phyloP scores from a whole-genome alignment of 1,140 invertebrate species.

The Magallana angulata region DNA sequence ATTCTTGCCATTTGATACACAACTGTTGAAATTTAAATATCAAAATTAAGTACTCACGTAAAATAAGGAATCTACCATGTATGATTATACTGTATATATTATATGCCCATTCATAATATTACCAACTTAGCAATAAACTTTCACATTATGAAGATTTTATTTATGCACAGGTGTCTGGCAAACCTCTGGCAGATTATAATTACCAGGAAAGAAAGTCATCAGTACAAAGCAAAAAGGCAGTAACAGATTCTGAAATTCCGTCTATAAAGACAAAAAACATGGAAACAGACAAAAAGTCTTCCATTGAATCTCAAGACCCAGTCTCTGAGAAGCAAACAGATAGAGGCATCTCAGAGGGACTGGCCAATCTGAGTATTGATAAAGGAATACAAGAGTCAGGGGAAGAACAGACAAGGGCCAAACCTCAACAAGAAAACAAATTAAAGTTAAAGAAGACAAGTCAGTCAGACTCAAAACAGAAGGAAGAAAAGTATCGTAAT shows the following conservation, averaged over 20 bases:
- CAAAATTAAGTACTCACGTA: too few species aligned
- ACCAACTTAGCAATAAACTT: too few species aligned
- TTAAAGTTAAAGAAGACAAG: slow-evolving; percentile 33
- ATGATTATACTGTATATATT: too few species aligned
- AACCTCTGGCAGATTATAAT: slow-evolving; percentile 41
- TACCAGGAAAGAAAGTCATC: slow-evolving; percentile 27
- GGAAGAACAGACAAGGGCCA: background rate
- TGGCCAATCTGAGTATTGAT: slow-evolving; percentile 50
- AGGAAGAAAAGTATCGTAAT: slow-evolving; percentile 3
- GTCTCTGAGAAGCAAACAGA: slow-evolving; percentile 14
- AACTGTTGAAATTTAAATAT: too few species aligned
- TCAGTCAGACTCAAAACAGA: background rate
- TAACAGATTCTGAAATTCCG: background rate
- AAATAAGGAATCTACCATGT: too few species aligned
- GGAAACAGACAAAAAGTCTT: background rate
- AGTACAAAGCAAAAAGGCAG: background rate
- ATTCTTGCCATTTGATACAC: too few species aligned
- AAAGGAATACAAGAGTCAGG: background rate
- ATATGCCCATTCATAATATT: too few species aligned
- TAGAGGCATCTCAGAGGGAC: background rate
- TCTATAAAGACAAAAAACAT: background rate
- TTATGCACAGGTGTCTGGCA: background rate
- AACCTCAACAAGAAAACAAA: background rate
- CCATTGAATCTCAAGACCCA: background rate
- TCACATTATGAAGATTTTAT: background rate